phyloP scores from a whole-genome alignment of 2,797 vertebrate species.

The Liparis tanakae region DNA sequence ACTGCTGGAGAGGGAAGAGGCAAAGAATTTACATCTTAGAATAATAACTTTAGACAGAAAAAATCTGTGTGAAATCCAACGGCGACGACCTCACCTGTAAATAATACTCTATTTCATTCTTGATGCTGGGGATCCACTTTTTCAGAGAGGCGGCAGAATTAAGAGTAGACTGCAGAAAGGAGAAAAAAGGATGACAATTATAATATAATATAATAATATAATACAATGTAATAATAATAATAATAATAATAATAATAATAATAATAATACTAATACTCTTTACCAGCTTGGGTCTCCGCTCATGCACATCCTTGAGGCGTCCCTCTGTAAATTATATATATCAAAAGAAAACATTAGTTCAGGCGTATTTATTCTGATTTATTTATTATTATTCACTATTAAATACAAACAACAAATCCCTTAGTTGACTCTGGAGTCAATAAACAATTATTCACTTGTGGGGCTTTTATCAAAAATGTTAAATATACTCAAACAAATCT shows the following conservation, averaged over 20 bases:
- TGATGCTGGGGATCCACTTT: constrained; percentile 88
- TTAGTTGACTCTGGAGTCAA: too few relatives aligned
- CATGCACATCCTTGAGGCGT: constrained; percentile 76
- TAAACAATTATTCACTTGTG: too few relatives aligned
- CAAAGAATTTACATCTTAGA: neutral
- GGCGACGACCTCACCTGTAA: constrained; percentile 76
- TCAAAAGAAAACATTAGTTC: neutral
- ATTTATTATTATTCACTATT: neutral
- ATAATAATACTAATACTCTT: constrained; percentile 7
- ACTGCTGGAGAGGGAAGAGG: constrained; percentile 75
- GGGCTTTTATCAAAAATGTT: too few relatives aligned
- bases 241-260: too few relatives aligned
- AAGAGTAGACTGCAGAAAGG: constrained; percentile 74
- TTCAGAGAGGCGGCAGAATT: constrained; percentile 80
- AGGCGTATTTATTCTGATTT: neutral
- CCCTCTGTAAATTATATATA: constrained; percentile 75
- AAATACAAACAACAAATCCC: neutral
- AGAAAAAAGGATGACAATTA: neutral
- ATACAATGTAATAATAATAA: too few relatives aligned
- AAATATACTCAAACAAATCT: too few relatives aligned
- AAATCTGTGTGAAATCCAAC: too few relatives aligned
- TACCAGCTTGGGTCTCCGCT: constrained; percentile 84
- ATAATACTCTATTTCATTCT: constrained; percentile 86
- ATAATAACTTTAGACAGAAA: neutral
- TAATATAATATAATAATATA: too few relatives aligned